Base-by-base conservation (phyloP, 1,140 invertebrate genomes). In the Luehdorfia chinensis region DNA sequence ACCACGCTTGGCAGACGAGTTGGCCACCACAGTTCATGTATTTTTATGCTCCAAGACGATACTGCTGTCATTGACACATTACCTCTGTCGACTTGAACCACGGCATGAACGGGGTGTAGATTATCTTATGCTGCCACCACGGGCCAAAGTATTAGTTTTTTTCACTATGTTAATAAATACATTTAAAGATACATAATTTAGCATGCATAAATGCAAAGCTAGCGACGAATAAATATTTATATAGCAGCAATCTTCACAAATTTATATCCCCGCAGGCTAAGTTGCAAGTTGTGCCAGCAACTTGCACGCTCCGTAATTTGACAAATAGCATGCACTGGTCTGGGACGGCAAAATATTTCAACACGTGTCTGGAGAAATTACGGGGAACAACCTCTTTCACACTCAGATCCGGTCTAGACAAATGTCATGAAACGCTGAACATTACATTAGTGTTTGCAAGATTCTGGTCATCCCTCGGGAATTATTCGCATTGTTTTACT, bases 391-490 rank as follows among this genome's bases (percentile, higher is more conserved):
- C 45, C 51, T 50, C 36, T 47, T 47, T 51, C 30, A 46, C 50
- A 47, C 37, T 59, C 43, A 49, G 47, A 23, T 16, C 11, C 27
- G 33, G 65, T 63, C 64, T 56, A 64, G 54, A 68, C 65, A 53
- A 65, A 69, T 69, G 53, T 53, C 54, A 47, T 49, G 50, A 60
- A 63, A 59, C 48, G 59, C 45, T 58, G 59, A 59, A 58, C 58
- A 64, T 70, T 67, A 57, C 65, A 56, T 59, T 63, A 56, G 44
- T 46, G 57, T 51, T 25, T 60, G 33, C 34, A 18, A 32, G 25
- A 13, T 18, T 44, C 16, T 39, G 39, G 41, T 56, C 33, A 43
- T 49, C 50, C 57, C 39, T 36, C 16, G 47, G 15, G 47, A 47
- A 50, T 53, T 44, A n/a, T n/a, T n/a, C n/a, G 50, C 39, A 39